phyloP scores from a whole-genome alignment of 2,888 invertebrate species.

The Himalopsyche kuldschensis region DNA sequence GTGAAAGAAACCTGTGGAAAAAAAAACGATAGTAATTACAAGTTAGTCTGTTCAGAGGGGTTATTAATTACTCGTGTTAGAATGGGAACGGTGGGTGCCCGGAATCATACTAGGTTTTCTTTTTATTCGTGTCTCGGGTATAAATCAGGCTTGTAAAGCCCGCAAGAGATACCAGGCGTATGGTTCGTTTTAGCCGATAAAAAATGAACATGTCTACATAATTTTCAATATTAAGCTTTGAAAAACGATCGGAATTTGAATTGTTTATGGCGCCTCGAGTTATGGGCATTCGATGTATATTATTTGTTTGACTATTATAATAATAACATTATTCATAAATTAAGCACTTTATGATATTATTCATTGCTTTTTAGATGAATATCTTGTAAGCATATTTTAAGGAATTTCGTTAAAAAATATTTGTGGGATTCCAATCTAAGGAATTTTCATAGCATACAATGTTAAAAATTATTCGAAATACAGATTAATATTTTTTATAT shows the following conservation, averaged over 20 bases:
- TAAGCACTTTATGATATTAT: no score
- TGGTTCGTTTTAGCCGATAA: background rate
- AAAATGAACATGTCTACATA: background rate
- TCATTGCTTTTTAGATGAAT: no score
- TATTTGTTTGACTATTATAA: background rate
- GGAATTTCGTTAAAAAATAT: no score
- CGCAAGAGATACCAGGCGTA: background rate
- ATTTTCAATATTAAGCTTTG: background rate
- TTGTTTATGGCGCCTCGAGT: background rate
- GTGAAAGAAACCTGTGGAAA: constrained; percentile 74
- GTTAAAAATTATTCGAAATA: no score
- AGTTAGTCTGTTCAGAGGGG: background rate
- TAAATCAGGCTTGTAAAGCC: background rate
- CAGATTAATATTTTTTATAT: no score
- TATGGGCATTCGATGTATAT: background rate
- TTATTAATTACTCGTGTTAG: background rate
- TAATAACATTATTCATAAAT: background rate
- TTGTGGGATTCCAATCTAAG: no score
- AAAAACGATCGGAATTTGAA: background rate
- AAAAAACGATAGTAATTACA: background rate
- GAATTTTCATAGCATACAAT: no score
- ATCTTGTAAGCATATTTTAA: no score
- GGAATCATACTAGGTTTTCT: background rate
- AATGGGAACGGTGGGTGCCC: background rate
- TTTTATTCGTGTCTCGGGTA: background rate